Conservation (phyloP, 2,797 vertebrate genomes). For the Sebastes aleutianus region DNA sequence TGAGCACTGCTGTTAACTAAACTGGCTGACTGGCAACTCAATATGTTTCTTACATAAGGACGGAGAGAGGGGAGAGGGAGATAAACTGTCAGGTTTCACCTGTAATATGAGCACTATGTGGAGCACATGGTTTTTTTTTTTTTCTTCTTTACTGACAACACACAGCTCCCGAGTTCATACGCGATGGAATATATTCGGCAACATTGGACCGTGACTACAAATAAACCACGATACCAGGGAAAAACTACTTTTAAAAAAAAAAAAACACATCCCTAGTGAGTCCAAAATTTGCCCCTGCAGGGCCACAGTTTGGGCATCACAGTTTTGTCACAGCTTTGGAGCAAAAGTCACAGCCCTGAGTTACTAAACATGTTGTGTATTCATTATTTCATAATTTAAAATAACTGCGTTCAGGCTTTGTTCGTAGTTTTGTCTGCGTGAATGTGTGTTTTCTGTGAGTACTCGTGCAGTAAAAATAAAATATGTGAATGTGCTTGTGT, state of each 20-base stretch:
- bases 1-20: slow-evolving; percentile 72
- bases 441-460: neutral
- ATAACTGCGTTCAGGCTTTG: neutral
- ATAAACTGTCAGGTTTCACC: slow-evolving; percentile 28
- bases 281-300: neutral
- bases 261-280: neutral
- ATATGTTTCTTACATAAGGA: slow-evolving; percentile 75
- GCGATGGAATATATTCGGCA: neutral
- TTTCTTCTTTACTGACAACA: neutral
- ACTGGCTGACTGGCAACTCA: slow-evolving; percentile 73
- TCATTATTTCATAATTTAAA: neutral
- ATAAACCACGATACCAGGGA: neutral
- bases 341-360: slow-evolving; percentile 5
- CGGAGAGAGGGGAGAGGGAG: neutral
- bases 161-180: neutral
- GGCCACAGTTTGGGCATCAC: neutral
- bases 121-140: neutral
- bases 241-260: neutral
- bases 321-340: neutral
- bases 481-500: neutral
- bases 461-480: neutral
- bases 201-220: neutral
- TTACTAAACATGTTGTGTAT: neutral
- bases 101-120: slow-evolving; percentile 1
- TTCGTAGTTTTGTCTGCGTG: neutral